Conservation (phyloP, 2,113 vertebrate genomes). For the Cochlearius cochlearius region DNA sequence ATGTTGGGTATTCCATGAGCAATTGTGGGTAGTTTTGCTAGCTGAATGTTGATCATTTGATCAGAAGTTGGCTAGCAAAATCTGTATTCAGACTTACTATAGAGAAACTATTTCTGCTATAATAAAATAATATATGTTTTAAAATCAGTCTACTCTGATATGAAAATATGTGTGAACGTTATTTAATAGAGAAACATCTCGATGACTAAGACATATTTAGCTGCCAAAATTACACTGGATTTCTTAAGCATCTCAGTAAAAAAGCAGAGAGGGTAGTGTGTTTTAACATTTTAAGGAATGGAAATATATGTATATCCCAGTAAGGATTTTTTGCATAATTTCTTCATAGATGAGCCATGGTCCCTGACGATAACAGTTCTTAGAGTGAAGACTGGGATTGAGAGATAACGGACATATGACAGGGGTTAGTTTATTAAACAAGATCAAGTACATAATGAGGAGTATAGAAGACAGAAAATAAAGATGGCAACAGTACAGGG, state of each 20-base stretch:
- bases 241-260: background rate
- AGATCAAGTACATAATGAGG: background rate
- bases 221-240: background rate
- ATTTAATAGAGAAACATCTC: background rate
- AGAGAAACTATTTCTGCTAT: background rate
- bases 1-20: background rate
- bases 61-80: background rate
- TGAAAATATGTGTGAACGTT: background rate
- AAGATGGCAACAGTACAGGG: background rate
- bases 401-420: background rate
- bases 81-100: background rate
- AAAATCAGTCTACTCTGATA: background rate
- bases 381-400: background rate
- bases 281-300: background rate
- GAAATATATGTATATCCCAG: background rate
- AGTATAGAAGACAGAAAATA: background rate
- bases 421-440: background rate
- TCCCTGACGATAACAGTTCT: background rate
- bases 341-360: background rate
- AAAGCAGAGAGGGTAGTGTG: background rate
- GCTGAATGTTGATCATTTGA: background rate
- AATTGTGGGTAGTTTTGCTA: background rate
- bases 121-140: background rate
- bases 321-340: background rate
- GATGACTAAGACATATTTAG: background rate